phyloP scores from a whole-genome alignment of 2,888 invertebrate genomes.

The Microlaimidae sp. region DNA sequence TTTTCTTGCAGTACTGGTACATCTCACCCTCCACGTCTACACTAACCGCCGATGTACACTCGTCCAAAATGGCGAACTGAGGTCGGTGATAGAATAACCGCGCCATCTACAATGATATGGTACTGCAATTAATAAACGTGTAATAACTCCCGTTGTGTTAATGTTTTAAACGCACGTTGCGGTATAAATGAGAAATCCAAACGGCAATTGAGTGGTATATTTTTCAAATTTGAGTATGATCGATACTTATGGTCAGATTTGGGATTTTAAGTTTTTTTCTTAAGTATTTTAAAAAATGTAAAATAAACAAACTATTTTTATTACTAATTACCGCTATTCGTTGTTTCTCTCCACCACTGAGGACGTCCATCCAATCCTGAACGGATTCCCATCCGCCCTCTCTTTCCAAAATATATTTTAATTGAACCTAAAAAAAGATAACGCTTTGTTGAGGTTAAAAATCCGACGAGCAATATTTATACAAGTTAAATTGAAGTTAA shows the following conservation, averaged over 20 bases:
- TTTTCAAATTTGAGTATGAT: too few species aligned
- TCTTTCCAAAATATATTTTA: slow-evolving; percentile 61
- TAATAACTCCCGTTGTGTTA: too few species aligned
- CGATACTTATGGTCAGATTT: too few species aligned
- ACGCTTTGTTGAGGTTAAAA: neutral
- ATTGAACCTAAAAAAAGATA: slow-evolving; percentile 57
- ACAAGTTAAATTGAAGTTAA: too few species aligned
- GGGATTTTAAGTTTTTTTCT: too few species aligned
- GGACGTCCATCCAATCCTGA: slow-evolving; percentile 95
- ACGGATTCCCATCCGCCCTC: slow-evolving; percentile 46
- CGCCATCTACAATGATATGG: slow-evolving; percentile 69
- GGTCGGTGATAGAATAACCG: slow-evolving; percentile 89
- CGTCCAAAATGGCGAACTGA: slow-evolving; percentile 94
- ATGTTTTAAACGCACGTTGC: neutral
- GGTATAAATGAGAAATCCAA: neutral
- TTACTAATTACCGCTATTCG: slow-evolving; percentile 76
- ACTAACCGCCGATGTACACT: slow-evolving; percentile 94
- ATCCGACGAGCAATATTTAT: too few species aligned
- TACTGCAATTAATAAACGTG: neutral
- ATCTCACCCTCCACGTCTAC: slow-evolving; percentile 94
- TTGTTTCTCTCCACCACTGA: slow-evolving; percentile 96
- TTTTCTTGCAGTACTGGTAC: slow-evolving; percentile 58
- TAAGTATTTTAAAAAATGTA: too few species aligned
- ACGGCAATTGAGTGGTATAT: slow-evolving; percentile 2
- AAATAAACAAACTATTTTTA: too few species aligned